Evolutionary conservation across 2,797 vertebrate species (phyloP).

Genomic region (Pseudochirops cupreus): DNA sequence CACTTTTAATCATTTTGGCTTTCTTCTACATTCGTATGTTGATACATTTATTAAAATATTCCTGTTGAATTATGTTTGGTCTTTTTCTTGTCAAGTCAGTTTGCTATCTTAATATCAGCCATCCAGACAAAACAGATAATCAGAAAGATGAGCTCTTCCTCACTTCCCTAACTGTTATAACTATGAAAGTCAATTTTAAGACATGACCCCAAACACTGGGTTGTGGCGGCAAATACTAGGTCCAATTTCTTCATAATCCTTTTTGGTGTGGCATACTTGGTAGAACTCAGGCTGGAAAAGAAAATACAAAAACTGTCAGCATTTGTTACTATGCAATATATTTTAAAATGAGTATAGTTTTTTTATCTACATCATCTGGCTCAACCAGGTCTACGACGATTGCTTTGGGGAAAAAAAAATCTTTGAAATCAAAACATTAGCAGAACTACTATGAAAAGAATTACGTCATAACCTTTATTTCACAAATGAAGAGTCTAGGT

Average conservation of each 20-base stretch:
- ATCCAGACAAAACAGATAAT: constrained; percentile 88
- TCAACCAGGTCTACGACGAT: not conserved
- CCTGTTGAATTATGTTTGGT: constrained; percentile 90
- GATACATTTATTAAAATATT: constrained; percentile 91
- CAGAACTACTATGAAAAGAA: not conserved
- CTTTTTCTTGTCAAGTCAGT: constrained; percentile 87
- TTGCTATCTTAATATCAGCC: constrained; percentile 86
- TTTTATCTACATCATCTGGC: not conserved
- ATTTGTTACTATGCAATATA: not conserved
- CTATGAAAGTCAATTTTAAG: constrained; percentile 87
- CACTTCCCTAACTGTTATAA: constrained; percentile 81
- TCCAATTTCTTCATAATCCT: constrained; percentile 99
- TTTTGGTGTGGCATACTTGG: constrained; percentile 99
- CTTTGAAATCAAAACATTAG: not conserved
- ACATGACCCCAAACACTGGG: constrained; percentile 99
- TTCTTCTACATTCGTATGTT: constrained; percentile 88
- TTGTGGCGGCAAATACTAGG: constrained; percentile 99
- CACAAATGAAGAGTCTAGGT: constrained; percentile 13
- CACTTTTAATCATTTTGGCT: constrained; percentile 88
- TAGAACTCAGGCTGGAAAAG: constrained; percentile 97
- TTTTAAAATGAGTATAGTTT: constrained; percentile 28
- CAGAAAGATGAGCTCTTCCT: constrained; percentile 86
- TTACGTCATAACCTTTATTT: not conserved
- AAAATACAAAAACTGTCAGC: constrained; percentile 32
- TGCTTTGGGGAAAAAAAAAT: not conserved